These are phyloP conservation scores for Galleria mellonella DNA, from an alignment of 1,140 invertebrate genomes.

Conservation along the genomic window DNA sequence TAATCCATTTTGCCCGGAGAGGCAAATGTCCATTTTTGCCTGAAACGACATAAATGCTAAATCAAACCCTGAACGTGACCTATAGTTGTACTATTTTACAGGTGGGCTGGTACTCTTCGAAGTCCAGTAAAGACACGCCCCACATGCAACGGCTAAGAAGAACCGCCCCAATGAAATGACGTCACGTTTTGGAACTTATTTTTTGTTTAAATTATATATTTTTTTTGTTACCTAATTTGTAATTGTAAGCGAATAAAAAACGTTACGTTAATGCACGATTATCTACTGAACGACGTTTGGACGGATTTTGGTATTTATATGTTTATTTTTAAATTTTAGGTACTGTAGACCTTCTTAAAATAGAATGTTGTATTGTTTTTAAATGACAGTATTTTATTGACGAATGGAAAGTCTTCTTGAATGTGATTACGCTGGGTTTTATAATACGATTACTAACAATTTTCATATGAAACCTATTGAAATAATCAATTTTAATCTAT, in stretches of 20 bases:
- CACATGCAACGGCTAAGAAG: slow-evolving; percentile 39
- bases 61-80: too few species aligned
- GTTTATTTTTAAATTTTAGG: slow-evolving; percentile 20
- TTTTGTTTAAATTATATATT: slow-evolving; percentile 32
- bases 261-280: slow-evolving; percentile 20
- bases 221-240: slow-evolving; percentile 24
- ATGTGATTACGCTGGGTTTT: too few species aligned
- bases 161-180: slow-evolving; percentile 47
- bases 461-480: too few species aligned
- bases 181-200: slow-evolving; percentile 28
- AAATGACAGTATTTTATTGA: slow-evolving; percentile 30
- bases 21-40: too few species aligned
- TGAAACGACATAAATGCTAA: too few species aligned
- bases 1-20: too few species aligned
- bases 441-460: too few species aligned
- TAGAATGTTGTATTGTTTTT: slow-evolving; percentile 31
- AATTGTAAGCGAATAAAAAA: slow-evolving; percentile 54
- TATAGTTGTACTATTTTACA: slow-evolving; percentile 9
- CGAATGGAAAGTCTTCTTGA: too few species aligned
- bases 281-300: slow-evolving; percentile 19
- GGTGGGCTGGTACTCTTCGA: slow-evolving; percentile 43
- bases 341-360: slow-evolving; percentile 28
- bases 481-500: too few species aligned
- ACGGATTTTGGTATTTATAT: slow-evolving; percentile 23
- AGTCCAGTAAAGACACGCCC: slow-evolving; percentile 23